Conservation (phyloP, 2,797 vertebrate species). For the Tragelaphus oryx region DNA sequence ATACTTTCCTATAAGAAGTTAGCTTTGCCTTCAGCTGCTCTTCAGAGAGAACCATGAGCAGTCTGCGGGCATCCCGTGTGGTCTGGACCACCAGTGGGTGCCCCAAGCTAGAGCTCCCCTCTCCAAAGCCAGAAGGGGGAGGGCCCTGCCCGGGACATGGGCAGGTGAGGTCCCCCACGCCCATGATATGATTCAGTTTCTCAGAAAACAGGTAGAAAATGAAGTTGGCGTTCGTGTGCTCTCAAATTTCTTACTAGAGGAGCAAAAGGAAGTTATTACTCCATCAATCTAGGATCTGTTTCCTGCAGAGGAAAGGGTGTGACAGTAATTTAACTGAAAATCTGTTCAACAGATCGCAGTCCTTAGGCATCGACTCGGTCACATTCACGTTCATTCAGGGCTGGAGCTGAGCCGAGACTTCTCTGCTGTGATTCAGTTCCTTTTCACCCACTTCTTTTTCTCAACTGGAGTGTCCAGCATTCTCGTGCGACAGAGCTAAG, state of each 20-base stretch:
- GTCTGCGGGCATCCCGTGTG: accelerated
- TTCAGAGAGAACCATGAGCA: background rate
- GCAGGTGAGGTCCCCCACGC: no score
- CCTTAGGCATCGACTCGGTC: background rate
- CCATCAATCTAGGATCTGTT: conserved; percentile 7
- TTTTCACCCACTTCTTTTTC: background rate
- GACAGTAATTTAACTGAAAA: conserved; percentile 18
- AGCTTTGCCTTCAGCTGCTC: background rate
- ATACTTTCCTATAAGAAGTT: background rate
- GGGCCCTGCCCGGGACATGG: background rate
- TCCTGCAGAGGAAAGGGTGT: conserved; percentile 20
- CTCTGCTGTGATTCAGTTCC: no score
- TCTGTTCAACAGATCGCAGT: background rate
- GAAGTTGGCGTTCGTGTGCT: background rate
- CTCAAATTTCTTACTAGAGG: background rate
- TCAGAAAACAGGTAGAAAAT: background rate
- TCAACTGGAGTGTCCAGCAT: background rate
- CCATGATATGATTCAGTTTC: background rate
- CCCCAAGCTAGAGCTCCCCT: no score
- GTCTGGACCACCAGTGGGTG: no score
- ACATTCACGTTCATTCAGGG: background rate
- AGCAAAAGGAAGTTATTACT: conserved; percentile 8
- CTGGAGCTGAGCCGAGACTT: background rate
- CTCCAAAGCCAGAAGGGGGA: background rate
- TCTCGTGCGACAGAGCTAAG: background rate